Evolutionary conservation across 53 echinoderm and acorn worm genomes (phyloP).

Genomic region (Mesocentrotus franciscanus): DNA sequence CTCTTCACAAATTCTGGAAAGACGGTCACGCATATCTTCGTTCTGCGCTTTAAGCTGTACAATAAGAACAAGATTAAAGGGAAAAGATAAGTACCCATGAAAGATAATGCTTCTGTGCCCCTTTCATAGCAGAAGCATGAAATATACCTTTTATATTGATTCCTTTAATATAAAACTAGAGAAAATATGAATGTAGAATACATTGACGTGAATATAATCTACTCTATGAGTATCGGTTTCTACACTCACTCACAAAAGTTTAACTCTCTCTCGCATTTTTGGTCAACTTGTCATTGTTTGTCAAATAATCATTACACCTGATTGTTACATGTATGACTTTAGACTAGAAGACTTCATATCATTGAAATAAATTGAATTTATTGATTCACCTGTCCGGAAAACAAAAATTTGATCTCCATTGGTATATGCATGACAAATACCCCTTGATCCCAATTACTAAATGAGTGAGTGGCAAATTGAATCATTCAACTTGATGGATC

Average conservation of each 20-base stretch:
- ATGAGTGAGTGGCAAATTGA: background rate
- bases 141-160: background rate
- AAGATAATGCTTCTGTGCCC: background rate
- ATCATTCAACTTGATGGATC: background rate
- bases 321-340: no score
- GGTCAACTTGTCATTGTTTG: no score
- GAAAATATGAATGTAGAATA: background rate
- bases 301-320: no score
- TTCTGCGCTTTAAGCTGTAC: slow-evolving; percentile 81
- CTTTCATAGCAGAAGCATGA: background rate
- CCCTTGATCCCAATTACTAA: background rate
- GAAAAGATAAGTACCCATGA: background rate
- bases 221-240: background rate
- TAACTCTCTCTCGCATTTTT: no score
- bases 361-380: no score
- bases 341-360: no score
- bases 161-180: no score
- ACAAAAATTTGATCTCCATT: background rate
- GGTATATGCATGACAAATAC: background rate
- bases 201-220: background rate
- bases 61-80: background rate
- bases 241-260: background rate
- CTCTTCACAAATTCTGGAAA: slow-evolving; percentile 82
- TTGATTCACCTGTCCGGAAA: background rate
- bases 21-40: slow-evolving; percentile 86